A percentile compares a stretch with the other conserved stretches of the same genome.
Evolutionary conservation across 2,797 vertebrate species (phyloP).

Genomic region (Lophotriccus pileatus): DNA sequence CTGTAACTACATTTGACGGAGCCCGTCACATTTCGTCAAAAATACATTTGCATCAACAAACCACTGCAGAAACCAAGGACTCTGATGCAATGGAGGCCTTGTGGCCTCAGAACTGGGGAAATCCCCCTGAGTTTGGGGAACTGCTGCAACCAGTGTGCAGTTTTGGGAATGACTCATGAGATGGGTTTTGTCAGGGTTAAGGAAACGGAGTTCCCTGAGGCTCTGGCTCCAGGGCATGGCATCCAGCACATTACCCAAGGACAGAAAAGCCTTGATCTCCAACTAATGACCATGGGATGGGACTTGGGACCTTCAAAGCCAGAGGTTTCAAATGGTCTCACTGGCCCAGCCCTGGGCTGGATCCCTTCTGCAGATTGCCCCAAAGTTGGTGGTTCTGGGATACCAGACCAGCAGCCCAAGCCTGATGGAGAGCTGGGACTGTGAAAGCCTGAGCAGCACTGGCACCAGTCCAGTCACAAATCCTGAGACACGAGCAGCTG

Average conservation of each 20-base stretch:
- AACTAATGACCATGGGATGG: background rate
- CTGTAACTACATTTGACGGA: background rate
- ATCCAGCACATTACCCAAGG: background rate
- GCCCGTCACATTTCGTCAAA: background rate
- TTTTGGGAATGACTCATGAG: background rate
- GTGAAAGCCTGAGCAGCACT: background rate
- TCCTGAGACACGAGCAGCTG: slow-evolving; percentile 21
- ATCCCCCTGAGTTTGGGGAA: background rate
- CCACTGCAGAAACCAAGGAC: background rate
- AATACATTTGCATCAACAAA: background rate
- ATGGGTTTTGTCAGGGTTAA: background rate
- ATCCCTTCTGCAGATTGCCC: background rate
- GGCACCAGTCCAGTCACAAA: background rate
- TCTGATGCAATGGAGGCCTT: background rate
- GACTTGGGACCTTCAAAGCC: background rate
- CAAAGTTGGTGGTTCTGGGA: background rate
- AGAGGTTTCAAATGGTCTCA: background rate
- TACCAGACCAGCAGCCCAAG: background rate
- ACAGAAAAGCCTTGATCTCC: background rate
- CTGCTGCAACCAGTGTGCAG: background rate
- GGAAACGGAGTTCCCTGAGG: background rate
- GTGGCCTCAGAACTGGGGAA: background rate
- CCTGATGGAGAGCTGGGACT: background rate
- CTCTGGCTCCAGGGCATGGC: background rate
- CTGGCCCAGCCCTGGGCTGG: background rate